Evolutionary conservation across 2,113 vertebrate genomes (phyloP).

Genomic region (Brienomyrus brachyistius): DNA sequence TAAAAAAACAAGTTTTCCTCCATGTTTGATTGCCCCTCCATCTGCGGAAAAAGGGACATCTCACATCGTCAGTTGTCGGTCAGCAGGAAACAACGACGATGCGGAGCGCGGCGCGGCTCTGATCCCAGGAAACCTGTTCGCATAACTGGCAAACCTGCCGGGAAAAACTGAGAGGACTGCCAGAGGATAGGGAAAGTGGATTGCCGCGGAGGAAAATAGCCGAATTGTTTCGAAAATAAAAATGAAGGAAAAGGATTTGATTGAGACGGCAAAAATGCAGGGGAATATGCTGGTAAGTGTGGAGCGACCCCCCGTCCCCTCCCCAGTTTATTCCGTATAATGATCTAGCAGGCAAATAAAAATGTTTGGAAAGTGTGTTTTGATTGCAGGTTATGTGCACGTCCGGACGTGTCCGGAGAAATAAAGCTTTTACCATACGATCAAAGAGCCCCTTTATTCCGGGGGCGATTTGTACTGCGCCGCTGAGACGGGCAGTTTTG

Average conservation of each 20-base stretch:
- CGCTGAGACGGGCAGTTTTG: background rate
- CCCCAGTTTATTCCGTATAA: background rate
- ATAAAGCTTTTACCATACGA: background rate
- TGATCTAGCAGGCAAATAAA: background rate
- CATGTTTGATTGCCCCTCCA: conserved; percentile 13
- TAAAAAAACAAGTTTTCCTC: conserved; percentile 21
- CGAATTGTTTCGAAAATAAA: conserved; percentile 27
- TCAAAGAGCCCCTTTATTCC: conserved; percentile 18
- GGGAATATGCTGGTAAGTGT: conserved; percentile 92
- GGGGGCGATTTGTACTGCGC: background rate
- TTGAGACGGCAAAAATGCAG: conserved; percentile 94
- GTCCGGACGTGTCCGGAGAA: background rate
- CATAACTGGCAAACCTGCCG: conserved; percentile 30
- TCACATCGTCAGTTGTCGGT: conserved; percentile 9
- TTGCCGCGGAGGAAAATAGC: conserved; percentile 32
- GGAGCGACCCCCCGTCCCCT: background rate
- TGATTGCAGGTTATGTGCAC: conserved; percentile 11
- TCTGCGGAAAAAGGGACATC: background rate
- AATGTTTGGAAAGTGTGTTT: background rate
- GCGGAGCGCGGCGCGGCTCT: conserved; percentile 2
- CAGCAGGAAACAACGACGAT: conserved; percentile 17
- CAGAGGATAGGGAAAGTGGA: conserved; percentile 41
- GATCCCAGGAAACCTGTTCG: conserved; percentile 48
- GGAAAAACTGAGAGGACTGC: conserved; percentile 21
- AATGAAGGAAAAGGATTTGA: conserved; percentile 92